These are phyloP conservation scores for Mythimna ferrago DNA, from an alignment of 2,888 invertebrate genomes.

Conservation along the genomic window DNA sequence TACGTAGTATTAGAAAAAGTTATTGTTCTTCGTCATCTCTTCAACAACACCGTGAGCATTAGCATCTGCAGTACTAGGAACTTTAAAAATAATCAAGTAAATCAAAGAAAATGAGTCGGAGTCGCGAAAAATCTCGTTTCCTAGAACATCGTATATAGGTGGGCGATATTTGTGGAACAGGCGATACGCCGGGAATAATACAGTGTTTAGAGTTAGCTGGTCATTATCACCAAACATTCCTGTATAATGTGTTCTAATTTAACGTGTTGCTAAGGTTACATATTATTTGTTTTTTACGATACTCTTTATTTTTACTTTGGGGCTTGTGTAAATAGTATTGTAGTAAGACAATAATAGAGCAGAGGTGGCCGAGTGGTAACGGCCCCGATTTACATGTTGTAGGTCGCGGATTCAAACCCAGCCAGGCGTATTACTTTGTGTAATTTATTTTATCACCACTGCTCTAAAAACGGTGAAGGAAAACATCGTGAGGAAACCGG, in stretches of 20 bases:
- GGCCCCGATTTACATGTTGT: no score
- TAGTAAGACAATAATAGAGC: not conserved
- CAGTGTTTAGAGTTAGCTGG: constrained; percentile 55
- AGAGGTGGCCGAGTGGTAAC: no score
- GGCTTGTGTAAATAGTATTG: not conserved
- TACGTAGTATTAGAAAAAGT: constrained; percentile 3
- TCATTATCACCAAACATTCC: constrained; percentile 65
- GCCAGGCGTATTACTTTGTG: no score
- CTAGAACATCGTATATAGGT: constrained; percentile 58
- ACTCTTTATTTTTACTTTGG: constrained; percentile 23
- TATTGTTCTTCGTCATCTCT: constrained; percentile 12
- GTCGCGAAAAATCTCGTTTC: constrained; percentile 65
- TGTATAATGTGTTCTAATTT: constrained; percentile 51
- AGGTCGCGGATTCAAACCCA: no score
- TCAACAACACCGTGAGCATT: constrained; percentile 16
- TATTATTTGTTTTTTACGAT: constrained; percentile 23
- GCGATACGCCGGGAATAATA: constrained; percentile 64
- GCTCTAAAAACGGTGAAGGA: no score
- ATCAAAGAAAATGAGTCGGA: constrained; percentile 64
- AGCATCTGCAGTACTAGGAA: constrained; percentile 49
- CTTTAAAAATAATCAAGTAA: constrained; percentile 54
- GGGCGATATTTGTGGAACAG: constrained; percentile 70
- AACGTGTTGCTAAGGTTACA: constrained; percentile 41
- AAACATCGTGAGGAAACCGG: no score
- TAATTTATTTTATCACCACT: no score